Conservation (phyloP, 2,888 invertebrate genomes). For the Camptogramma bilineatum region DNA sequence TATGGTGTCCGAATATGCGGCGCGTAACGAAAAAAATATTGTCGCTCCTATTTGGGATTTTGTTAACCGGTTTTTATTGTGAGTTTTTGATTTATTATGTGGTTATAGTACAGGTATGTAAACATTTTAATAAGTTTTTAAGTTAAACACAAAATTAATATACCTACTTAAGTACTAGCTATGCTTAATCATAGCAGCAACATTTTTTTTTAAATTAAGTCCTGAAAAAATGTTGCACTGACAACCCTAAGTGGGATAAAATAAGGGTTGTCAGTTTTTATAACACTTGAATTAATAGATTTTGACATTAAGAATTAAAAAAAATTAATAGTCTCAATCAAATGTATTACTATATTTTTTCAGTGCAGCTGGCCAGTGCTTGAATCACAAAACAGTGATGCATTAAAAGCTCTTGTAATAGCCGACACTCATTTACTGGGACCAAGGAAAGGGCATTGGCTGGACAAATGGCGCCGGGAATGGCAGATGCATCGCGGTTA, state of each 20-base stretch:
- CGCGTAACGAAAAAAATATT: slow-evolving; percentile 62
- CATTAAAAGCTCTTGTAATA: slow-evolving; percentile 91
- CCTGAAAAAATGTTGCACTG: neutral
- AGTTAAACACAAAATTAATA: neutral
- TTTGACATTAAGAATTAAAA: slow-evolving; percentile 7
- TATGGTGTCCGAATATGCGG: slow-evolving; percentile 52
- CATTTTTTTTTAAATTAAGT: neutral
- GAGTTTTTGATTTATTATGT: slow-evolving; percentile 74
- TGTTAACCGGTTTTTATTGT: slow-evolving; percentile 65
- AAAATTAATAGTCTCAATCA: no score
- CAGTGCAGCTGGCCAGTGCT: slow-evolving; percentile 91
- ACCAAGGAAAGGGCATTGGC: slow-evolving; percentile 94
- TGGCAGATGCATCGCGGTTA: slow-evolving; percentile 99
- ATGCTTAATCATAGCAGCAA: neutral
- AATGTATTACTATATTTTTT: slow-evolving; percentile 51
- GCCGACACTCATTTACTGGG: slow-evolving; percentile 97
- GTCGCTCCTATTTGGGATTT: slow-evolving; percentile 56
- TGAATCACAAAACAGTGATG: slow-evolving; percentile 53
- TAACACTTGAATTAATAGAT: neutral
- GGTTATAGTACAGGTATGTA: slow-evolving; percentile 66
- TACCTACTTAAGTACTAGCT: neutral
- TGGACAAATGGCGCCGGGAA: slow-evolving; percentile 97
- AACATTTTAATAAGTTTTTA: slow-evolving; percentile 14
- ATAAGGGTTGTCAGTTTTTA: neutral
- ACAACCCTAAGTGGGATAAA: neutral